Evolutionary conservation across 2,888 invertebrate species (phyloP).

Genomic region (Watsonalla cultraria): DNA sequence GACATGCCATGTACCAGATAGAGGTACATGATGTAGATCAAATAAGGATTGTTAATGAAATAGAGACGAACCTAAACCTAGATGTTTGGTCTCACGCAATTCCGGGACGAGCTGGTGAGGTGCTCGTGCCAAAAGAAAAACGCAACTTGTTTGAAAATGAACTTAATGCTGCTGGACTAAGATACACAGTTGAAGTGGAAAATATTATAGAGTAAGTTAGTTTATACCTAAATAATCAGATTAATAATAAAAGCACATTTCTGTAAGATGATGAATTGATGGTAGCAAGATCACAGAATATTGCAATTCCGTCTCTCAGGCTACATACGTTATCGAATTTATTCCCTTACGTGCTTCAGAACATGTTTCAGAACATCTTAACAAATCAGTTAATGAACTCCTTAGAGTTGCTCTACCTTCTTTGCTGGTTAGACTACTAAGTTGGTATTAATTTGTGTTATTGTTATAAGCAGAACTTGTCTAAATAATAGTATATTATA

Average conservation of each 20-base stretch:
- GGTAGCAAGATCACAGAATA: too few species aligned
- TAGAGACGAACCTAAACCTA: slow-evolving; percentile 27
- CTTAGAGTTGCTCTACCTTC: too few species aligned
- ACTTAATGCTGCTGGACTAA: slow-evolving; percentile 27
- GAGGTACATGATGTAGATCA: slow-evolving; percentile 31
- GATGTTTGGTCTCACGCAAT: slow-evolving; percentile 45
- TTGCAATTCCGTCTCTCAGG: too few species aligned
- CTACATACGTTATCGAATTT: too few species aligned
- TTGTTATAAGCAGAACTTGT: neutral
- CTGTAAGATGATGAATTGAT: too few species aligned
- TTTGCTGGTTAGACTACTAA: neutral
- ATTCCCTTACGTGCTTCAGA: too few species aligned
- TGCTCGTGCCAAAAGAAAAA: slow-evolving; percentile 36
- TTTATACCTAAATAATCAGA: neutral
- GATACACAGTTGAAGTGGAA: slow-evolving; percentile 33
- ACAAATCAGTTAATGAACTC: too few species aligned
- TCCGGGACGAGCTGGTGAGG: slow-evolving; percentile 32
- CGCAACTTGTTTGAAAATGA: slow-evolving; percentile 30
- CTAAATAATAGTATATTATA: neutral
- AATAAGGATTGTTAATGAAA: slow-evolving; percentile 27
- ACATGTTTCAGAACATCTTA: too few species aligned
- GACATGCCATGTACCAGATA: slow-evolving; percentile 46
- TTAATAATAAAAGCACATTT: too few species aligned
- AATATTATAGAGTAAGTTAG: slow-evolving; percentile 53
- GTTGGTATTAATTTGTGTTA: too few species aligned